Evolutionary conservation across 2,888 invertebrate genomes (phyloP).

Genomic region (Clusia tigrina): DNA sequence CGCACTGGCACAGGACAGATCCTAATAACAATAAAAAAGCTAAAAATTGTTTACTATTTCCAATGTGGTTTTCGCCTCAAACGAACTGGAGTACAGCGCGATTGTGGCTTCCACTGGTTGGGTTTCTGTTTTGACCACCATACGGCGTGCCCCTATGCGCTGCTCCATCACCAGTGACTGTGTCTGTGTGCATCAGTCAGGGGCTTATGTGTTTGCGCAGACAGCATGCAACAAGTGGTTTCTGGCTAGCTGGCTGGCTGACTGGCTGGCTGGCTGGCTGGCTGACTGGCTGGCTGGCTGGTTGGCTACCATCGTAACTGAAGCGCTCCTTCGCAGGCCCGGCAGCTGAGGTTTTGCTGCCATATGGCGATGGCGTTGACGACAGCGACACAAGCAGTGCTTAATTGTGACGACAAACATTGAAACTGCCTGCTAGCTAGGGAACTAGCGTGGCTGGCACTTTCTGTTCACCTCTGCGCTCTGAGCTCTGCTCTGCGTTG

Average conservation of each 20-base stretch:
- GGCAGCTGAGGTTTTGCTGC: not conserved
- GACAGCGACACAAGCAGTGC: not conserved
- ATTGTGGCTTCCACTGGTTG: too few species aligned
- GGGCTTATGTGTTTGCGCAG: constrained; percentile 22
- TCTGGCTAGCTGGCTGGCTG: not conserved
- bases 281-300: too few species aligned
- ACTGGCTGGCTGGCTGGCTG: too few species aligned
- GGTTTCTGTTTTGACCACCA: not conserved
- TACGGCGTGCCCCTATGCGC: not conserved
- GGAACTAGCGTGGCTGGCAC: too few species aligned
- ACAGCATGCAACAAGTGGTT: constrained; percentile 11
- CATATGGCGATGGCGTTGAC: not conserved
- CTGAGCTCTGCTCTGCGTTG: not conserved
- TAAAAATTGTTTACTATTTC: too few species aligned
- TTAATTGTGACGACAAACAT: constrained; percentile 30
- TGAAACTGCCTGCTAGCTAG: constrained; percentile 10
- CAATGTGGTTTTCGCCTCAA: too few species aligned
- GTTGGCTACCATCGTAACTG: not conserved
- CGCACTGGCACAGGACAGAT: too few species aligned
- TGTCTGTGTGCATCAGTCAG: too few species aligned
- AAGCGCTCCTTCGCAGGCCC: not conserved
- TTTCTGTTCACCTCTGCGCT: too few species aligned
- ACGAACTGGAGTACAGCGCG: too few species aligned
- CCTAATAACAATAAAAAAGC: too few species aligned
- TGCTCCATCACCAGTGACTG: too few species aligned